Percentiles rank a stretch among this genome's conserved stretches.
Conservation (phyloP, 1,140 invertebrate genomes). For the Brachionus asplanchnoidis region DNA sequence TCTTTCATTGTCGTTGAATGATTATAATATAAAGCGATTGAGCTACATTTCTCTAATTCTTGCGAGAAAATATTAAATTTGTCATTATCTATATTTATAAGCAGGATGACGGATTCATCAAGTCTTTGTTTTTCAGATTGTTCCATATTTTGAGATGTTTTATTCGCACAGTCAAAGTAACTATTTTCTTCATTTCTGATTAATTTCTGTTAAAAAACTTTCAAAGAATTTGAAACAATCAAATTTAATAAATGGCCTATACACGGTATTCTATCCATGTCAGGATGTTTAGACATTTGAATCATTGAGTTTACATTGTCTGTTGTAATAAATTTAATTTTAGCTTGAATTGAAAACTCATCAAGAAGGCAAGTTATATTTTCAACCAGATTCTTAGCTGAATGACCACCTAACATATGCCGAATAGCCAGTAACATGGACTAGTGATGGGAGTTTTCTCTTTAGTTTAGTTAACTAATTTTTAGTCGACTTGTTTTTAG, state of each 20-base stretch:
- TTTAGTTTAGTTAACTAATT: no score
- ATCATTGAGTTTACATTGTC: not conserved
- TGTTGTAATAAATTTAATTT: not conserved
- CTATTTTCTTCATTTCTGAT: not conserved
- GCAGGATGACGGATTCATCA: not conserved
- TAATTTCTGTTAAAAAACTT: not conserved
- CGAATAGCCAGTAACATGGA: not conserved
- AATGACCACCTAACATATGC: not conserved
- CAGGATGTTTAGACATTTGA: not conserved
- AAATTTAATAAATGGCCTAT: conserved; percentile 7
- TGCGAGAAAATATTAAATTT: not conserved
- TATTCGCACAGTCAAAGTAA: not conserved
- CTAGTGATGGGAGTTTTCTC: no score
- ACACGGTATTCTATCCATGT: not conserved
- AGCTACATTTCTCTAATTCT: conserved; percentile 1
- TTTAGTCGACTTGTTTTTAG: no score
- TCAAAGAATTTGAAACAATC: not conserved
- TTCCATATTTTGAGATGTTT: not conserved
- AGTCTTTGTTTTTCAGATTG: not conserved
- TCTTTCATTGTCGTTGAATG: not conserved
- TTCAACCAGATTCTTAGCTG: not conserved
- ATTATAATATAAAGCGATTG: not conserved
- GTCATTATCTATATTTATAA: not conserved
- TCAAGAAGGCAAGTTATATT: not conserved
- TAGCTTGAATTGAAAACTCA: not conserved